Base-by-base conservation (phyloP, 2,113 vertebrate species). In the Saccopteryx leptura region DNA sequence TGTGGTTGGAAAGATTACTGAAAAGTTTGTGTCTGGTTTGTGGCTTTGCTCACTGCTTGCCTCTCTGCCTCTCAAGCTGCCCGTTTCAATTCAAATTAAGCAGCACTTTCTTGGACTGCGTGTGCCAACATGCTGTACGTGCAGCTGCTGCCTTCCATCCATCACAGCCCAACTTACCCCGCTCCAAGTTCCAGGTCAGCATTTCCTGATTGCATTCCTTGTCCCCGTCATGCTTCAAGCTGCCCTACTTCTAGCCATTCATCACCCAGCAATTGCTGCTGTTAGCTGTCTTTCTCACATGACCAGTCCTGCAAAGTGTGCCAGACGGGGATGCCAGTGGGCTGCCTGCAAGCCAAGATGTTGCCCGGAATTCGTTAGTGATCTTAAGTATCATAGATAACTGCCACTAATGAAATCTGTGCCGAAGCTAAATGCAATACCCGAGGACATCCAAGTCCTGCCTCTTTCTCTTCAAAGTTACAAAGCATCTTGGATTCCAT, bases 171-270 rank as follows among this genome's bases (percentile, higher is more conserved):
- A 33, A n/a, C 88, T 79, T 46, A 50, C 11, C 86, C 72, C 11
- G 3, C 65, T 94, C 75, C 56, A n/a, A 95, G 91, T 94, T 91
- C 94, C 95, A 92, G 94, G 94, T 95, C 95, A 97, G 88, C 93
- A 85, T 96, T 96, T 97, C 88, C 93, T 89, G 93, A 94, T 96
- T 96, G 87, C 93, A 75, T 96, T 97, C 78, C 88, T 92, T 52
- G 88, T 86, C 72, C 72, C 58, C 1, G 9, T 85, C 94, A 46
- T 65, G 96, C 90, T 90, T 88, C 4, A 0, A 88, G 97, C 82
- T 94, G 91, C 94, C 88, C 79, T 93, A 61, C 82, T 95, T 97
- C 82, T 79, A 74, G 82, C 88, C 89, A 95, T 96, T 91, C 91
- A 89, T 96, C 95, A 96, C 58, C 23, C 95, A 85, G 79, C 68